Evolutionary conservation across 2,888 invertebrate genomes (phyloP).

Genomic region (Stratiomys singularior): DNA sequence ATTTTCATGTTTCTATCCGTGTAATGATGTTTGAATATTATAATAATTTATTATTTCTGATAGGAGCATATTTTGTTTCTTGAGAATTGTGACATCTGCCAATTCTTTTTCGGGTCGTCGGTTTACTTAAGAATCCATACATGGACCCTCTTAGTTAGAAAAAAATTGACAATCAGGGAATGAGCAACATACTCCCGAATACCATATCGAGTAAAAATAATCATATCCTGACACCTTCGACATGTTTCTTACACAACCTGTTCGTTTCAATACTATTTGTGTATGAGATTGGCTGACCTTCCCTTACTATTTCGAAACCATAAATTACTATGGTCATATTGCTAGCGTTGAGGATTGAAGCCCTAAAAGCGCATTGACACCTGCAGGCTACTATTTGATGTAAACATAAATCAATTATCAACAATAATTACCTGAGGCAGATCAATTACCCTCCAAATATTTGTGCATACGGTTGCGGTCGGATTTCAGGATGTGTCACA

Average conservation of each 20-base stretch:
- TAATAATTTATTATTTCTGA: no score
- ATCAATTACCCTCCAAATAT: constrained; percentile 54
- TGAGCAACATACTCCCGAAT: no score
- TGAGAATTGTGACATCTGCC: no score
- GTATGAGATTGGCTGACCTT: background rate
- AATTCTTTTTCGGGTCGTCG: no score
- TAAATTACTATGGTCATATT: constrained; percentile 23
- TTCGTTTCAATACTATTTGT: constrained; percentile 12
- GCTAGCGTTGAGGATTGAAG: background rate
- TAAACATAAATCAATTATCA: constrained; percentile 57
- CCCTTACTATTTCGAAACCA: background rate
- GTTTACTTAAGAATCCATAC: no score
- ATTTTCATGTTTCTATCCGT: no score
- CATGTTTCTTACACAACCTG: background rate
- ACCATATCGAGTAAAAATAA: no score
- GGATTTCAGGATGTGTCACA: background rate
- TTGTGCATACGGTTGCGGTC: constrained; percentile 41
- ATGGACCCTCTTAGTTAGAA: no score
- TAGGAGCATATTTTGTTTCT: no score
- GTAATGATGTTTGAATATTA: no score
- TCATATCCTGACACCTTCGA: background rate
- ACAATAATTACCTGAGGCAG: constrained; percentile 56
- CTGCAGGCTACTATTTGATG: constrained; percentile 53
- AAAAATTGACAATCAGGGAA: no score
- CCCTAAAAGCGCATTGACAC: constrained; percentile 47